phyloP scores from a whole-genome alignment of 2,888 invertebrate genomes.

The Sceliomorpha sp. region DNA sequence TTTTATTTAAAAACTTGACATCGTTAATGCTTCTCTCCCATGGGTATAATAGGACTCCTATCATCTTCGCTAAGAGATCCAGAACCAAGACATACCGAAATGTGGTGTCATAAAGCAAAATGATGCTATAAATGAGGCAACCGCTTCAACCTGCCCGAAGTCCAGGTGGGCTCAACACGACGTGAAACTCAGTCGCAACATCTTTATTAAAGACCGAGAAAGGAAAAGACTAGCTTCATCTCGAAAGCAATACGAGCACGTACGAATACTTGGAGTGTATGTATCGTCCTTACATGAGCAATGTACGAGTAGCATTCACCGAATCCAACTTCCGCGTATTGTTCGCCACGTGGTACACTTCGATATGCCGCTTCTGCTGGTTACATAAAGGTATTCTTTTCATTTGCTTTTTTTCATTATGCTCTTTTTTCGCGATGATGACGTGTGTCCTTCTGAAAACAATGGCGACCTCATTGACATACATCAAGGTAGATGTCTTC shows the following conservation, averaged over 20 bases:
- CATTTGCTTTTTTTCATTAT: conserved; percentile 23
- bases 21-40: too few relatives aligned
- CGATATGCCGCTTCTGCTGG: conserved; percentile 43
- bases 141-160: conserved; percentile 58
- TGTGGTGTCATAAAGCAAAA: conserved; percentile 64
- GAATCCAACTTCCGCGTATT: conserved; percentile 60
- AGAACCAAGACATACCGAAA: conserved; percentile 49
- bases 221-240: conserved; percentile 55
- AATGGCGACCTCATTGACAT: conserved; percentile 23
- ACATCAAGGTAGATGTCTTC: conserved; percentile 20
- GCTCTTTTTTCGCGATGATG: conserved; percentile 15
- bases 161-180: conserved; percentile 57
- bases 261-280: conserved; percentile 52
- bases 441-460: conserved; percentile 27
- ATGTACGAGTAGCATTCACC: conserved; percentile 55
- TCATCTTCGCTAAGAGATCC: too few relatives aligned
- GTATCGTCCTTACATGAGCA: conserved; percentile 49
- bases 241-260: conserved; percentile 55
- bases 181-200: conserved; percentile 67
- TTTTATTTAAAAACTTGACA: too few relatives aligned
- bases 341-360: conserved; percentile 53
- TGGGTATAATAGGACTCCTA: too few relatives aligned
- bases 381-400: conserved; percentile 33
- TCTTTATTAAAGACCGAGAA: conserved; percentile 67
- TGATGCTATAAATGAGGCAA: conserved; percentile 64